These are phyloP conservation scores for Seladonia tumulorum DNA, from an alignment of 2,888 invertebrate species.

Conservation along the genomic window DNA sequence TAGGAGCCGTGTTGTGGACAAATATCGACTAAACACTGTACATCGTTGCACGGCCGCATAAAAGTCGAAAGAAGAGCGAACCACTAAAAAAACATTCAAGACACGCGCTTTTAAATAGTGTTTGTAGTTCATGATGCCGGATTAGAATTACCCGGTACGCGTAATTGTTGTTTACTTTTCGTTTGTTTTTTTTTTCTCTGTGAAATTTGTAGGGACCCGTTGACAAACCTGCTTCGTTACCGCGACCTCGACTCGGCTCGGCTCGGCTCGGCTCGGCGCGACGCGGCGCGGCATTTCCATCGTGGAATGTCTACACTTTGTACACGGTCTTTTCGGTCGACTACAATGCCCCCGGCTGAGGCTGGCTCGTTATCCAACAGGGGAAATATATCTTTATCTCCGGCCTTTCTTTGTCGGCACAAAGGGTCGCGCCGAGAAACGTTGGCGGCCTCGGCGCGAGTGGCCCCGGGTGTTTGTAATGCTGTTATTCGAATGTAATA, in stretches of 20 bases:
- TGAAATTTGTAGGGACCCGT: background rate
- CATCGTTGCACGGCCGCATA: no score
- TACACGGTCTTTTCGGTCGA: slow-evolving; percentile 40
- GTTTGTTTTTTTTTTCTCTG: no score
- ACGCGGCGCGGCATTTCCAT: background rate
- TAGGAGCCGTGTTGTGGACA: no score
- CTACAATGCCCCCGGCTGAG: slow-evolving; percentile 53
- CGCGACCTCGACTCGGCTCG: background rate
- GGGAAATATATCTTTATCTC: slow-evolving; percentile 59
- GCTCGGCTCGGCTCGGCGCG: no score
- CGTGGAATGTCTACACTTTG: slow-evolving; percentile 47
- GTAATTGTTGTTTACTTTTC: background rate
- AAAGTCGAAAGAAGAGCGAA: background rate
- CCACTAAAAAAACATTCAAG: background rate
- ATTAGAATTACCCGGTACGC: no score
- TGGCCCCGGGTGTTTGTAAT: slow-evolving; percentile 32
- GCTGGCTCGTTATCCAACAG: slow-evolving; percentile 52
- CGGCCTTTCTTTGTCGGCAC: slow-evolving; percentile 44
- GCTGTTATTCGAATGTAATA: slow-evolving; percentile 39
- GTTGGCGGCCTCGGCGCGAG: slow-evolving; percentile 8
- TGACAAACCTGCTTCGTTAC: slow-evolving; percentile 13
- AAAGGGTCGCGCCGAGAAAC: slow-evolving; percentile 41
- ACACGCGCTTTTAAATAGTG: background rate
- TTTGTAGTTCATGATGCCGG: background rate
- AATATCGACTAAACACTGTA: no score